Evolutionary conservation across 1,140 invertebrate genomes (phyloP).

Genomic region (Saccostrea echinata): DNA sequence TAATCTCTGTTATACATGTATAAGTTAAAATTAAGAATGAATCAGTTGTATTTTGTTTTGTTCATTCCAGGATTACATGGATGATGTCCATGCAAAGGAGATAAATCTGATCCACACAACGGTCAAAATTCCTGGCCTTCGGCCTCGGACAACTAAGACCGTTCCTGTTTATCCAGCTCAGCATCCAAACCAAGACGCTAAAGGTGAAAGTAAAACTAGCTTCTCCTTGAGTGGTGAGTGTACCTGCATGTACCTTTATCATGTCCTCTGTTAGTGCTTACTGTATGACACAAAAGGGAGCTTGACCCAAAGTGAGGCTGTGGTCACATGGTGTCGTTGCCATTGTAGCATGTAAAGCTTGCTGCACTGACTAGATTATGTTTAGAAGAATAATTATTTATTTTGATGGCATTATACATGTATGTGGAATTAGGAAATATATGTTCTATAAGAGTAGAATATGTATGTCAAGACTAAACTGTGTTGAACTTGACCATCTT

Average conservation of each 20-base stretch:
- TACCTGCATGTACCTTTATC: constrained; percentile 21
- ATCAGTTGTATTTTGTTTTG: background rate
- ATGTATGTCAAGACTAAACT: background rate
- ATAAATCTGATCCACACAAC: constrained; percentile 97
- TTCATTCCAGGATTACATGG: constrained; percentile 94
- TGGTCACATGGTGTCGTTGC: background rate
- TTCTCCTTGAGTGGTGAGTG: constrained; percentile 42
- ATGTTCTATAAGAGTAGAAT: constrained; percentile 7
- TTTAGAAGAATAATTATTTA: background rate
- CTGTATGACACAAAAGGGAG: background rate
- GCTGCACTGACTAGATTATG: background rate
- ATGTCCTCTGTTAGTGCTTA: constrained; percentile 2
- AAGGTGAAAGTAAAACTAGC: constrained; percentile 55
- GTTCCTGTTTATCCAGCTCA: constrained; percentile 61
- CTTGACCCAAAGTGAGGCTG: constrained; percentile 14
- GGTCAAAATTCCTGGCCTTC: constrained; percentile 94
- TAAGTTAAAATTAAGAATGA: too few relatives aligned
- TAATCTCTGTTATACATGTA: too few relatives aligned
- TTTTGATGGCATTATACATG: background rate
- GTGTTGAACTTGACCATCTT: background rate
- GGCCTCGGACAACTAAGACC: constrained; percentile 69
- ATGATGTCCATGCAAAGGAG: constrained; percentile 97
- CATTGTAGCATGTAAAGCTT: background rate
- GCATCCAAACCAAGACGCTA: constrained; percentile 66
- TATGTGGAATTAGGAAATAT: background rate